A percentile compares a stretch with the other conserved stretches of the same genome.
Conservation (phyloP, 2,797 vertebrate species). For the Rhinoraja longicauda region DNA sequence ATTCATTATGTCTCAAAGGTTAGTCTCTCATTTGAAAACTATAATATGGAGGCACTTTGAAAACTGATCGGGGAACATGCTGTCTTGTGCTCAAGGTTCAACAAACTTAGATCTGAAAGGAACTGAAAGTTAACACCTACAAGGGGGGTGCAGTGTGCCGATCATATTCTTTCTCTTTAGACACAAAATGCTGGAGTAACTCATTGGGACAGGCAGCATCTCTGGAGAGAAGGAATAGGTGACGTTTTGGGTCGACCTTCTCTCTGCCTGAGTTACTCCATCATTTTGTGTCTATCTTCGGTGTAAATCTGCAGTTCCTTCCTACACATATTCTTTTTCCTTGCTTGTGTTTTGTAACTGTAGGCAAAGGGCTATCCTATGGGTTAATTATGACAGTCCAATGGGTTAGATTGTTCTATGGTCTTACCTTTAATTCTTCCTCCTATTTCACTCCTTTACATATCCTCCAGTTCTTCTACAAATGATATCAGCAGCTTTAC, state of each 20-base stretch:
- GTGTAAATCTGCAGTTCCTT: no score
- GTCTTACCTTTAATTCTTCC: neutral
- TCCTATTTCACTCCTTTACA: neutral
- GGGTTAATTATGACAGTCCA: no score
- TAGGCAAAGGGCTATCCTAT: neutral
- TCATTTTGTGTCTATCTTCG: no score
- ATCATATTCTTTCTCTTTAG: neutral
- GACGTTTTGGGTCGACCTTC: no score
- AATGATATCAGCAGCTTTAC: neutral
- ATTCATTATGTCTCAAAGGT: neutral
- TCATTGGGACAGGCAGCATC: no score
- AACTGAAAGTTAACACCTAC: neutral
- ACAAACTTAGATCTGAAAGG: neutral
- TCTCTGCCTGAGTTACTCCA: no score
- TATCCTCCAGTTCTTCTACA: neutral
- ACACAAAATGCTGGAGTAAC: no score
- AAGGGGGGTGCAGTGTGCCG: neutral
- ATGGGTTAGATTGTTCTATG: no score
- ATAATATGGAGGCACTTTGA: neutral
- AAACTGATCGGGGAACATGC: neutral
- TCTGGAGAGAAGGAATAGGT: no score
- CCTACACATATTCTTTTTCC: neutral
- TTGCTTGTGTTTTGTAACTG: neutral
- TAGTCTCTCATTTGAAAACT: neutral
- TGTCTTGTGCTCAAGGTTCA: neutral